Evolutionary conservation across 2,797 vertebrate species (phyloP).

Genomic region (Rallus crepitans): DNA sequence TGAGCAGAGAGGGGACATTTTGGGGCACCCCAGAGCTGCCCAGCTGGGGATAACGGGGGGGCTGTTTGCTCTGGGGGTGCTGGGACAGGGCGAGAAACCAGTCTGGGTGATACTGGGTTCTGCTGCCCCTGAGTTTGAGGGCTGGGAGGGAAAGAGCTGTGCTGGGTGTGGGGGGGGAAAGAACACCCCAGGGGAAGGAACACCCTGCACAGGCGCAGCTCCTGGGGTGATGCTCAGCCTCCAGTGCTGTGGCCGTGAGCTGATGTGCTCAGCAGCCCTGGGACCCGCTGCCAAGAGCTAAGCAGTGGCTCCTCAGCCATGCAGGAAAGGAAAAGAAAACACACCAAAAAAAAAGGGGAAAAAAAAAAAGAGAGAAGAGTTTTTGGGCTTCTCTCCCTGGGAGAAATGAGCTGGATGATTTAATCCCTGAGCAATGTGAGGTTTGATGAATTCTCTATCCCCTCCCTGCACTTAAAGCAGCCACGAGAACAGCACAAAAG

Average conservation of each 20-base stretch:
- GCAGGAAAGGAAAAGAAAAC: not conserved
- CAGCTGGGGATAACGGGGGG: not conserved
- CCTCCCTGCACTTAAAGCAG: constrained; percentile 25
- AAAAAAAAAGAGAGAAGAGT: not conserved
- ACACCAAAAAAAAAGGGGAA: too few species aligned
- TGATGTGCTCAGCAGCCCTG: not conserved
- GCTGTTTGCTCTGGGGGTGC: not conserved
- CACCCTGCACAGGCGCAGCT: not conserved
- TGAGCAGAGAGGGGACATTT: not conserved
- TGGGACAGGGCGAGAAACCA: not conserved
- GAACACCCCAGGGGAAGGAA: not conserved
- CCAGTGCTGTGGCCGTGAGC: not conserved
- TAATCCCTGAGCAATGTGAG: constrained; percentile 27
- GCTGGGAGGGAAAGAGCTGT: not conserved
- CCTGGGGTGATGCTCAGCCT: not conserved
- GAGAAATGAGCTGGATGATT: constrained; percentile 24
- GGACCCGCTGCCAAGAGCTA: not conserved
- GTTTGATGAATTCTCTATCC: not conserved
- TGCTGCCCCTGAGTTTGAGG: not conserved
- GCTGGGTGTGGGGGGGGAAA: not conserved
- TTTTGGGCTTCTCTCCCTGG: not conserved
- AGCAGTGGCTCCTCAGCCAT: not conserved
- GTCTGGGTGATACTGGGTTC: not conserved
- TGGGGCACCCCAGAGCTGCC: not conserved
- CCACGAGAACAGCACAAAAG: not conserved